phyloP scores from a whole-genome alignment of 1,140 invertebrate species.

The Thaumetopoea pityocampa region DNA sequence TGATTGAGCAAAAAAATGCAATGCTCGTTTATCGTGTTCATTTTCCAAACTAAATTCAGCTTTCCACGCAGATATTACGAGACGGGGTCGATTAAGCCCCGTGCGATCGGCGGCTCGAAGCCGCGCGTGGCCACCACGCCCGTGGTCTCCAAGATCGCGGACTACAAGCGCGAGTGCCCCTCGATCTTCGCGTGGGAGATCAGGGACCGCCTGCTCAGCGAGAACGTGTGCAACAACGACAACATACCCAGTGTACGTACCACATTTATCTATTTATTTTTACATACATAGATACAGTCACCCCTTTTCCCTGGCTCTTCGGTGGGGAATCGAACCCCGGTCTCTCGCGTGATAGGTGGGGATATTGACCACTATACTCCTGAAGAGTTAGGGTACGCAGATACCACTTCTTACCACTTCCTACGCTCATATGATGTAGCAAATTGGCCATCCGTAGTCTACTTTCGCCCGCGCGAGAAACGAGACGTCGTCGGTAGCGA shows the following conservation, averaged over 20 bases:
- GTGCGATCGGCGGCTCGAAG: slow-evolving; percentile 97
- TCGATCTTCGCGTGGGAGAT: slow-evolving; percentile 99
- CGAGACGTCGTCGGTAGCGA: no score
- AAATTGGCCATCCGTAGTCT: no score
- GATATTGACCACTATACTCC: no score
- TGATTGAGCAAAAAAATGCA: slow-evolving; percentile 10
- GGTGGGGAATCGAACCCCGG: no score
- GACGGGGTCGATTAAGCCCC: slow-evolving; percentile 96
- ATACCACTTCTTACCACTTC: no score
- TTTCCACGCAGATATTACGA: slow-evolving; percentile 92
- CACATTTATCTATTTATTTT: slow-evolving; percentile 7
- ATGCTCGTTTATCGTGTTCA: slow-evolving; percentile 18
- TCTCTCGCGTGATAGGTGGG: no score
- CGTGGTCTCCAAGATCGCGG: slow-evolving; percentile 95
- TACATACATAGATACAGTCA: no score
- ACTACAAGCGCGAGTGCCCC: slow-evolving; percentile 97
- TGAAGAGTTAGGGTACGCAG: no score
- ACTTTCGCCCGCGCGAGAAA: no score
- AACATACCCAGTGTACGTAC: slow-evolving; percentile 99
- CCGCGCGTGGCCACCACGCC: slow-evolving; percentile 96
- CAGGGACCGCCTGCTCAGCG: slow-evolving; percentile 94
- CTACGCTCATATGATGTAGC: no score
- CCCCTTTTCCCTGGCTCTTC: no score
- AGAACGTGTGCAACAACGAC: slow-evolving; percentile 98
- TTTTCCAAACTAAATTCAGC: slow-evolving; percentile 56